A percentile compares a stretch with the other conserved stretches of the same genome.
Conservation (phyloP, 2,888 invertebrate species). For the Thelaira solivaga region DNA sequence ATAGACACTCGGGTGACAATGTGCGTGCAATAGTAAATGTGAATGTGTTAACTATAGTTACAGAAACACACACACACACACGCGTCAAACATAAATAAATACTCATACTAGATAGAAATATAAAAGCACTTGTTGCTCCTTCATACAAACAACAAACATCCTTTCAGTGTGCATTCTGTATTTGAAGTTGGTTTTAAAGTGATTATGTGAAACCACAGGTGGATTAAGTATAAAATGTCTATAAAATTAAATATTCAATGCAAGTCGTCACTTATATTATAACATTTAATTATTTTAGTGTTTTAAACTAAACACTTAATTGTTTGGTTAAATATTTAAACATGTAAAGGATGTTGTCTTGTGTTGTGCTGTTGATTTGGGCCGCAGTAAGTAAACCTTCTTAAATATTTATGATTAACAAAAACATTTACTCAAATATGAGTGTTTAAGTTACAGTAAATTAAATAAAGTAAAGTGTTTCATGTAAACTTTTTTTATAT, state of each 20-base stretch:
- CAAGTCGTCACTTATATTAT: constrained; percentile 46
- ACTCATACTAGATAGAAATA: constrained; percentile 20
- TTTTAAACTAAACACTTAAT: constrained; percentile 36
- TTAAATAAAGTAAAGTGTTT: not conserved
- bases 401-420: constrained; percentile 2
- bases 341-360: constrained; percentile 7
- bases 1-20: too few species aligned
- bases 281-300: constrained; percentile 54
- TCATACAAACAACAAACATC: constrained; percentile 11
- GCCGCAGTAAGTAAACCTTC: not conserved
- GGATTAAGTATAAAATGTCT: constrained; percentile 62
- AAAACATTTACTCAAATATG: not conserved
- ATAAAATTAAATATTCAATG: constrained; percentile 58
- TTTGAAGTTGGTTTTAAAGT: constrained; percentile 56
- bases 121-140: constrained; percentile 49
- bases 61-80: too few species aligned
- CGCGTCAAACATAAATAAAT: not conserved
- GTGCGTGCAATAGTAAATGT: not conserved
- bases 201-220: constrained; percentile 65
- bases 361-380: not conserved
- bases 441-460: not conserved
- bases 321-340: constrained; percentile 34
- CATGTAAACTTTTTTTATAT: not conserved
- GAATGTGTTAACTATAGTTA: constrained; percentile 34
- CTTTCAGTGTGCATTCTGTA: constrained; percentile 40